Conservation (phyloP, 1,140 invertebrate species). For the Cydia strobilella region DNA sequence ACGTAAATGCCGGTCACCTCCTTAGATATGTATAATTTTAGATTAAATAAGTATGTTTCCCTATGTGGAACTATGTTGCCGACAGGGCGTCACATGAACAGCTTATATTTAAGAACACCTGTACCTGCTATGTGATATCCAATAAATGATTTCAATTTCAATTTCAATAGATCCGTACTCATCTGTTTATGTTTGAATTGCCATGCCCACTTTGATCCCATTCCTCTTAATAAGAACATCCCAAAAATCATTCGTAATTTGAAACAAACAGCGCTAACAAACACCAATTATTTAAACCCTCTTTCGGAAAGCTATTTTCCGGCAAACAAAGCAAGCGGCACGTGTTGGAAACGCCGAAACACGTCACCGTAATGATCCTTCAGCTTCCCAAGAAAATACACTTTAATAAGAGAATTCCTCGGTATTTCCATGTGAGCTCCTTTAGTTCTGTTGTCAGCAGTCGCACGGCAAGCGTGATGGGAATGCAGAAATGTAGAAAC, state of each 20-base stretch:
- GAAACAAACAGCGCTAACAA: not conserved
- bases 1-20: too few relatives aligned
- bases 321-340: not conserved
- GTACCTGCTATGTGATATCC: too few relatives aligned
- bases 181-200: too few relatives aligned
- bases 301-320: not conserved
- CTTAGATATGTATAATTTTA: too few relatives aligned
- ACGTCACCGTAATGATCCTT: slow-evolving; percentile 10
- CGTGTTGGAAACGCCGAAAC: not conserved
- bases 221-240: too few relatives aligned
- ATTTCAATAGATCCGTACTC: too few relatives aligned
- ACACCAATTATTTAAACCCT: not conserved
- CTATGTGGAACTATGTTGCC: too few relatives aligned
- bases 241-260: not conserved
- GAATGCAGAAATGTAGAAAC: not conserved
- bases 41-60: too few relatives aligned
- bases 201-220: too few relatives aligned
- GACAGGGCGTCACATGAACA: too few relatives aligned
- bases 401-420: slow-evolving; percentile 17
- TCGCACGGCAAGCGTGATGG: not conserved
- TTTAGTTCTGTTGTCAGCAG: not conserved
- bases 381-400: slow-evolving; percentile 4
- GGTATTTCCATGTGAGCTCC: slow-evolving; percentile 6
- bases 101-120: too few relatives aligned
- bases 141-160: too few relatives aligned